Base-by-base conservation (phyloP, 1,140 invertebrate species). In the Drosophila pectinifera region DNA sequence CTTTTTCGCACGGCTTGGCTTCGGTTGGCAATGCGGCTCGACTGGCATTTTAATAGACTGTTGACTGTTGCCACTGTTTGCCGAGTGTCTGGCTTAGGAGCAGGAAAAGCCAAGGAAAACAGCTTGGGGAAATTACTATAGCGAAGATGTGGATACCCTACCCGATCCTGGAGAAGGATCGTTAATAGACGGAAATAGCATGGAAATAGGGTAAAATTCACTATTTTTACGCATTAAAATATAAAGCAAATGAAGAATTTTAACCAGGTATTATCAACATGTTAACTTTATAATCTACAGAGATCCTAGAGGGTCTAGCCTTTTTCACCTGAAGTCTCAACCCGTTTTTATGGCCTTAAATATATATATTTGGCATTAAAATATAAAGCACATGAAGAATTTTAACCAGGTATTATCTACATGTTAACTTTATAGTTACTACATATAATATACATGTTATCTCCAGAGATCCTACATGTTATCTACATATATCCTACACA, bases 31-130 rank as follows among this genome's bases (percentile, higher is more conserved):
- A 65, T 62, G 62, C 53, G 70, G 56, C 73, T 83, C 74, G 83
- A 73, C 83, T 86, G 79, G 83, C 83, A 86, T 86, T 86, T 86
- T 86, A 86, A 86, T 86, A 88, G 83, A 86, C 83, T 88, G 79
- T 78, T 78, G 83, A 85, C 76, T 68, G 46, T 74, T 58, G 43
- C 38, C 81, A 43, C 43, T 84, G 78, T 85, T 85, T 86, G 63
- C 83, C 80, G 34, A 88, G 49, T 76, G 82, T 86, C 82, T 86
- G 82, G 38, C 28, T 13, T 16, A n/a, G 45, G 20, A 26, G 13
- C 26, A 24, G 28, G 0, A 1, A 24, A 20, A 11, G 18, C 16
- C 38, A 34, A 8, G 0, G 18, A 48, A 34, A 49, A n/a, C 7
- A 14, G 3, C 14, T 8, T 4, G 5, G 18, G 1, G 16, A 8